phyloP scores from a whole-genome alignment of 2,888 invertebrate genomes.

The Andrena flavipes region DNA sequence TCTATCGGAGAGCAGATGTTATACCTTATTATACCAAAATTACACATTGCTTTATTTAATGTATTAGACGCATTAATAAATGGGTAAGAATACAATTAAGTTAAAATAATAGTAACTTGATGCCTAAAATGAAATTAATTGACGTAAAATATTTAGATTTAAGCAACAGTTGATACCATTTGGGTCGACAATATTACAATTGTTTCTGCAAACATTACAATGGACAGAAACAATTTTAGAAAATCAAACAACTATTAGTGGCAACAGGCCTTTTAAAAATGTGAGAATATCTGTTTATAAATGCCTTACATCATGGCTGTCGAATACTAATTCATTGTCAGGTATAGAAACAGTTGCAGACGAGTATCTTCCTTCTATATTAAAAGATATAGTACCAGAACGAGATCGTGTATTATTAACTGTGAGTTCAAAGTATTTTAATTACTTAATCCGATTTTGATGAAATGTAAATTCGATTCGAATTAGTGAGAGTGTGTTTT shows the following conservation, averaged over 20 bases:
- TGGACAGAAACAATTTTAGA: slow-evolving; percentile 74
- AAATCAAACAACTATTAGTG: slow-evolving; percentile 69
- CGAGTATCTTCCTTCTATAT: slow-evolving; percentile 74
- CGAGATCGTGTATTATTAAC: slow-evolving; percentile 75
- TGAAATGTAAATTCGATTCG: slow-evolving; percentile 11
- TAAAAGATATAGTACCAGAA: slow-evolving; percentile 77
- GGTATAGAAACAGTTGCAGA: slow-evolving; percentile 78
- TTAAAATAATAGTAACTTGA: neutral
- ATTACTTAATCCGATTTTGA: slow-evolving; percentile 3
- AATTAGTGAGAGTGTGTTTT: slow-evolving; percentile 5
- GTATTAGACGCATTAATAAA: slow-evolving; percentile 77
- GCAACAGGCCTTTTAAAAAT: slow-evolving; percentile 73
- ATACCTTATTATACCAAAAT: slow-evolving; percentile 76
- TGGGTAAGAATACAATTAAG: slow-evolving; percentile 71
- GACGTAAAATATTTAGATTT: slow-evolving; percentile 72
- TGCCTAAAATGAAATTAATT: slow-evolving; percentile 11
- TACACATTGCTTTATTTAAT: slow-evolving; percentile 75
- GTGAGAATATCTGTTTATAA: slow-evolving; percentile 76
- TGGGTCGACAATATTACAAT: slow-evolving; percentile 76
- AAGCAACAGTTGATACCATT: slow-evolving; percentile 76
- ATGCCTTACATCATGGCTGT: slow-evolving; percentile 77
- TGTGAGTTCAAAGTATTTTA: slow-evolving; percentile 63
- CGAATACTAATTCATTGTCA: slow-evolving; percentile 72
- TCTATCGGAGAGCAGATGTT: slow-evolving; percentile 74
- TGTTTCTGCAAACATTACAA: slow-evolving; percentile 77